These are phyloP conservation scores for Vipera latastei DNA, from an alignment of 2,797 vertebrate genomes.

Conservation along the genomic window DNA sequence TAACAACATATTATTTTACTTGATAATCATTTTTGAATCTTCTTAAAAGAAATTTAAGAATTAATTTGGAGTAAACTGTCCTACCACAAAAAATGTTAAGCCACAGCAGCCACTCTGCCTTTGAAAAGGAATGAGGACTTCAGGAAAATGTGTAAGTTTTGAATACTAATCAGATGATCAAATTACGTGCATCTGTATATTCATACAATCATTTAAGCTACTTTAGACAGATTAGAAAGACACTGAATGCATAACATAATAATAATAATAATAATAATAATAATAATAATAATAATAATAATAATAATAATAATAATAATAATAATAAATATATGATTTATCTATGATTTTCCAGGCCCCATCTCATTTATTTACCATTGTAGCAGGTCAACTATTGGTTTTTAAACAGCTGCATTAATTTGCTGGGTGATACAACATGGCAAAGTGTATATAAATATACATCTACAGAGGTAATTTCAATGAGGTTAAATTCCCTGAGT, in stretches of 20 bases:
- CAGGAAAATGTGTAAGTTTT: background rate
- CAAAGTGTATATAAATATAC: no score
- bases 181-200: background rate
- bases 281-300: background rate
- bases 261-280: background rate
- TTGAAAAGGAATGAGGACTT: background rate
- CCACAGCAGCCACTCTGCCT: background rate
- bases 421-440: conserved; percentile 30
- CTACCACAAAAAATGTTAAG: background rate
- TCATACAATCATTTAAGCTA: background rate
- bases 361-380: background rate
- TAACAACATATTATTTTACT: background rate
- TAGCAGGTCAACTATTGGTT: conserved; percentile 2
- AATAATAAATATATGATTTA: background rate
- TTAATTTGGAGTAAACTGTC: background rate
- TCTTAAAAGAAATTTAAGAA: background rate
- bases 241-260: background rate
- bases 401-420: conserved; percentile 43
- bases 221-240: background rate
- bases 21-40: background rate
- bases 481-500: conserved; percentile 11
- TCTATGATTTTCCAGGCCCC: background rate
- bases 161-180: background rate
- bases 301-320: background rate
- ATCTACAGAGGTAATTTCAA: background rate